Evolutionary conservation across 2,797 vertebrate genomes (phyloP), one percentile per base, ranked within the genome.

Genomic region (Sebastes itinus): DNA sequence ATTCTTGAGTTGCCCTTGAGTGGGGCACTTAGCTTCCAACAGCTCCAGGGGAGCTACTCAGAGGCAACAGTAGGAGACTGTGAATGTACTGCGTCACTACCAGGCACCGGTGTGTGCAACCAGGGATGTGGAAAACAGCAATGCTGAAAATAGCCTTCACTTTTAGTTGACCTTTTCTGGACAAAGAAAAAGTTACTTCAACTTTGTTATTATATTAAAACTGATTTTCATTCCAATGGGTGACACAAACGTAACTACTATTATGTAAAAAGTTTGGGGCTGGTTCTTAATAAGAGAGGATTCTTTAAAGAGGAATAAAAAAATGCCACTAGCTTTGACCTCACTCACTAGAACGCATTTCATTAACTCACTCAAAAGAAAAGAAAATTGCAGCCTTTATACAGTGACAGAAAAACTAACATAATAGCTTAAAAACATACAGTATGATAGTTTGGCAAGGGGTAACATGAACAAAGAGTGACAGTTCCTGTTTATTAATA

Each of bases 1-100:
- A 60, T 55, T 82, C 65, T 81, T 56, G 38, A 80, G 46, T 38
- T 88, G 72, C 59, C 73, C 76, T 89, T 85, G 61, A 90, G 59
- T 70, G 23, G 20, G 58, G 54, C 73, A 72, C 78, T 78, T 66
- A 75, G 68, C 20, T 49, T 46, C 42, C 35, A 68, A 71, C 63
- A 73, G 71, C 71, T 81, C 72, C 72, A 77, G 56, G 66, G 65
- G 65, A 74, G 52, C 63, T 13, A 54, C 69, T 82, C 54, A 71
- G 68, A 64, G 52, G 49, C 70, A 74, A 70, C 22, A 86, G 70
- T 27, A 55, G 23, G 28, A 84, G 66, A 27, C 42, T 46, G 38
- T 71, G 42, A 84, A 66, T 81, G 64, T n/a, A 75, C 33, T 80
- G 64, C 14, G 4, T 78, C 59, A 55, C 32, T 52, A 61, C 33